Base-by-base conservation (phyloP, 53 echinoderm and acorn worm species). In the Paelopatides confundens region DNA sequence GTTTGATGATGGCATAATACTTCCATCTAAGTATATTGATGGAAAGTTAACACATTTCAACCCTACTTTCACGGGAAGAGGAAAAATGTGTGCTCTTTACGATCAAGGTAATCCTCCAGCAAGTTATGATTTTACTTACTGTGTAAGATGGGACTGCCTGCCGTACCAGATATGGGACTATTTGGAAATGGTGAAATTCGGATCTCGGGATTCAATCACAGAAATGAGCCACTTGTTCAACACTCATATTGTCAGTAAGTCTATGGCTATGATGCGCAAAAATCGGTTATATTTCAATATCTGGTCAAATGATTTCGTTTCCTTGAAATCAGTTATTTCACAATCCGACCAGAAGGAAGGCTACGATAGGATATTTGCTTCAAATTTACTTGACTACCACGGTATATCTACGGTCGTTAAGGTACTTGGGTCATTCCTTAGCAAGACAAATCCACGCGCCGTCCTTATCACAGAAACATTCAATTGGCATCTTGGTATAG, bases 111-210 rank as follows among this genome's bases (percentile, higher is more conserved):
- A 40, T 10, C 39, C 46, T 5, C 46, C 46, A 21, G 18, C 74
- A n/a, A 39, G 24, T 9, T 39, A 81, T 12, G 3, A 47, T 10
- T 34, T 54, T 21, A 53, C 26, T 34, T 53, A 51, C 51, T 83
- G 84, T 62, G 65, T 83, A 24, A 24, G 11, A 6, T 62, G 62
- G 26, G 21, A 83, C 21, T 64, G 65, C 27, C 23, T 83, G 0
- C 84, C 84, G 64, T 83, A 40, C 18, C 84, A 83, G 36, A 64
- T 63, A n/a, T 83, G 84, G 84, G 84, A 83, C 33, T 83, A 64
- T 27, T n/a, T 83, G 27, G 84, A 83, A 36, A 64, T 83, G 38
- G 27, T 39, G 4, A 3, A 35, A 2, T 62, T 38, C 7, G 7
- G 24, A 23, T 9, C 39, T 21, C 8, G 18, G 8, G 84, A 83